phyloP scores from a whole-genome alignment of 2,797 vertebrate genomes.

The Pygocentrus nattereri region DNA sequence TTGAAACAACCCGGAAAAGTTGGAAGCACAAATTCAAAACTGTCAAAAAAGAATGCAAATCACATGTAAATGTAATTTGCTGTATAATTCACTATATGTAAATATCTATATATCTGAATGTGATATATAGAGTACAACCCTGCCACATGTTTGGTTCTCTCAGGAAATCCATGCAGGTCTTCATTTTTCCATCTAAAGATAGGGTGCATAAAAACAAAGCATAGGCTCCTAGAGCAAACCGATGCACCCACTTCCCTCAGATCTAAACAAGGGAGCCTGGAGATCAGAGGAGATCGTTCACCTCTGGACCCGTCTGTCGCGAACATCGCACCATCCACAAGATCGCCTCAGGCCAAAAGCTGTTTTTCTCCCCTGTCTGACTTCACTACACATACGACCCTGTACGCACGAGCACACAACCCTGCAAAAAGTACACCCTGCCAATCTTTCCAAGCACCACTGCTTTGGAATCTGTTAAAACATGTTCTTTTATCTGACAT shows the following conservation, averaged over 20 bases:
- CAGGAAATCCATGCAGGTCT: constrained; percentile 22
- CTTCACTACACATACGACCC: constrained; percentile 29
- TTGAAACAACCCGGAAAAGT: too few species aligned
- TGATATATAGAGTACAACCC: neutral
- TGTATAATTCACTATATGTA: too few species aligned
- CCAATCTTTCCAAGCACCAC: constrained; percentile 30
- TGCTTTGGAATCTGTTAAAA: constrained; percentile 25
- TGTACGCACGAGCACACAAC: constrained; percentile 5
- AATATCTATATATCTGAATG: neutral
- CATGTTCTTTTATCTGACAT: constrained; percentile 36
- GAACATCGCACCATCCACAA: constrained; percentile 49
- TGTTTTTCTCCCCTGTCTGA: constrained; percentile 43
- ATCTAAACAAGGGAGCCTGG: constrained; percentile 48
- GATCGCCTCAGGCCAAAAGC: constrained; percentile 42
- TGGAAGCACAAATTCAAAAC: too few species aligned
- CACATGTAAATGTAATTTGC: too few species aligned
- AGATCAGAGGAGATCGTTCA: constrained; percentile 55
- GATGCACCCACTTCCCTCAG: constrained; percentile 36
- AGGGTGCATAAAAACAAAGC: constrained; percentile 6
- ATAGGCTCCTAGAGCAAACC: constrained; percentile 37
- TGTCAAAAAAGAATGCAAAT: too few species aligned
- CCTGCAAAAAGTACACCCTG: constrained; percentile 21
- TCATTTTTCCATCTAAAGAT: constrained; percentile 37
- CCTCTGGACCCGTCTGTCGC: constrained; percentile 46
- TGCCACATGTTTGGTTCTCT: neutral